These are phyloP conservation scores for Macheiramphus alcinus DNA, from an alignment of 2,113 vertebrate species.

Conservation along the genomic window DNA sequence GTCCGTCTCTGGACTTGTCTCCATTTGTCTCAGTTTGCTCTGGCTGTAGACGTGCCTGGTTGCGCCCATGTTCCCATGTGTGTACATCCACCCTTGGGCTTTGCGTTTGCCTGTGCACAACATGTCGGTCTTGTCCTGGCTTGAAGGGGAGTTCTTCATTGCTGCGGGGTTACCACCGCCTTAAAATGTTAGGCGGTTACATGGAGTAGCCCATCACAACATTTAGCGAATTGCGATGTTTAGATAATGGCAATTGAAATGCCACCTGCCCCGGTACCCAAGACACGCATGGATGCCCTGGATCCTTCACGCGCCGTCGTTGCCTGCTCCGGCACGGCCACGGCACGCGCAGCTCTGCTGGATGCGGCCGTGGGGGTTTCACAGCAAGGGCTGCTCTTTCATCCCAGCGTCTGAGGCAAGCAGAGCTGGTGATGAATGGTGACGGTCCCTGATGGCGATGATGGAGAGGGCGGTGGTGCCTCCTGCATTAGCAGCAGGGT, in stretches of 20 bases:
- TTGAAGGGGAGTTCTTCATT: not conserved
- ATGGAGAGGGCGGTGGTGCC: not conserved
- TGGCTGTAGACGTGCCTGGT: not conserved
- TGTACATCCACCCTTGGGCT: not conserved
- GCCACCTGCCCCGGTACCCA: not conserved
- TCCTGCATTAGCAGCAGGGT: not conserved
- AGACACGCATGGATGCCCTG: rapidly evolving
- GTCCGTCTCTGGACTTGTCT: not conserved
- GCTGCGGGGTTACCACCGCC: not conserved
- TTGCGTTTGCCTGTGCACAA: not conserved
- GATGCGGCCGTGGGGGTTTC: rapidly evolving
- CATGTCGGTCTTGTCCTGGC: not conserved
- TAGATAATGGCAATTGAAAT: not conserved
- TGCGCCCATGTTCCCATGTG: not conserved
- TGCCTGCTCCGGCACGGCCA: not conserved
- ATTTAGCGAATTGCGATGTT: not conserved
- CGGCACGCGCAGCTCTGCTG: rapidly evolving
- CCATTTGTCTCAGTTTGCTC: not conserved
- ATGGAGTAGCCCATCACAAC: not conserved
- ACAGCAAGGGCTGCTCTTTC: not conserved
- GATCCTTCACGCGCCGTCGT: not conserved
- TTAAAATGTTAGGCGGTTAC: not conserved
- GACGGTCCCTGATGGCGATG: not conserved
- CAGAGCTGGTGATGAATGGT: not conserved
- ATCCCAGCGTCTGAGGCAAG: not conserved